Evolutionary conservation across 2,113 vertebrate species (phyloP).

Genomic region (Bufo bufo): DNA sequence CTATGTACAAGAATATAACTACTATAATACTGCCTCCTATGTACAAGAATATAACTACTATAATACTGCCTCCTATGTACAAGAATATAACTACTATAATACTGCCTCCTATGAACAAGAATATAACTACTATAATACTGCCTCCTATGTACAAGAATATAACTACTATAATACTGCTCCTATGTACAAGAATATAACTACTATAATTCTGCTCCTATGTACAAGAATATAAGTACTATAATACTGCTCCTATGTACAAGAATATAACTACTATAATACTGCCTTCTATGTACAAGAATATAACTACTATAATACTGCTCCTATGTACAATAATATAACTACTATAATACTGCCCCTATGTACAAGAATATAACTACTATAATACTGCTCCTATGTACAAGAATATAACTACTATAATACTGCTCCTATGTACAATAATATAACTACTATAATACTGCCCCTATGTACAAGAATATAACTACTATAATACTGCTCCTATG

Average conservation of each 20-base stretch:
- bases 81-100: neutral
- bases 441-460: neutral
- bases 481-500: constrained; percentile 4
- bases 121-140: constrained; percentile 10
- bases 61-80: neutral
- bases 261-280: constrained; percentile 5
- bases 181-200: constrained; percentile 14
- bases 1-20: neutral
- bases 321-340: constrained; percentile 3
- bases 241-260: neutral
- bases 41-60: constrained; percentile 10
- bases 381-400: constrained; percentile 5
- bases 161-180: neutral
- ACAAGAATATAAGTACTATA: constrained; percentile 14
- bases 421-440: neutral
- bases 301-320: neutral
- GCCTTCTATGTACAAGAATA: neutral
- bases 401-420: constrained; percentile 28
- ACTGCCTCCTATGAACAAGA: constrained; percentile 1
- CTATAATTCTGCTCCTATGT: constrained; percentile 10
- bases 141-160: neutral
- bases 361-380: constrained; percentile 11
- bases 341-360: constrained; percentile 1
- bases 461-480: constrained; percentile 3
- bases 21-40: constrained; percentile 2